A percentile compares a stretch with the other conserved stretches of the same genome.
Evolutionary conservation across 2,888 invertebrate genomes (phyloP).

Genomic region (Andrena fulva): DNA sequence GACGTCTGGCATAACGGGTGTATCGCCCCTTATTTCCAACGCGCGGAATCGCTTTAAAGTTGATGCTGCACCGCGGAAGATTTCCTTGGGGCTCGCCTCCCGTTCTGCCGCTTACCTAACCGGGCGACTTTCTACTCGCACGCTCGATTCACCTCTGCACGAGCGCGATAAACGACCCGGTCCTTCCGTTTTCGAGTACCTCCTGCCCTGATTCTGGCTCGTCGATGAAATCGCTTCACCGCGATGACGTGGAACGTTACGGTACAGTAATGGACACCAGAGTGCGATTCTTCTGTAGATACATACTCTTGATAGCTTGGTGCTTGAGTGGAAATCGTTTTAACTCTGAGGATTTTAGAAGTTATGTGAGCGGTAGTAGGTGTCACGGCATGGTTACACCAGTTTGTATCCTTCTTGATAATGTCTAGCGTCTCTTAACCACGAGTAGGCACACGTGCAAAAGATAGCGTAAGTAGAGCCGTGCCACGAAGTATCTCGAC

Average conservation of each 20-base stretch:
- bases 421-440: too few relatives aligned
- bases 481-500: neutral
- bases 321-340: neutral
- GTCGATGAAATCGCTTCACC: too few relatives aligned
- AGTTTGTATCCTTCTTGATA: neutral
- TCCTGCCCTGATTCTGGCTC: too few relatives aligned
- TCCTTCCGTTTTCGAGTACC: too few relatives aligned
- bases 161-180: too few relatives aligned
- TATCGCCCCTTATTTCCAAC: constrained; percentile 46
- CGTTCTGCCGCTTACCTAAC: constrained; percentile 13
- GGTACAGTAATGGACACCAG: neutral
- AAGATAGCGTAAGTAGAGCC: neutral
- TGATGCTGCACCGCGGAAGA: constrained; percentile 27
- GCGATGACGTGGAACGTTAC: neutral
- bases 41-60: constrained; percentile 27
- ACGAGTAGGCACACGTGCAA: too few relatives aligned
- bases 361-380: neutral
- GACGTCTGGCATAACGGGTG: constrained; percentile 40
- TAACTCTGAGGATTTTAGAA: too few relatives aligned
- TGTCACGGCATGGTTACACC: neutral
- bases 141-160: neutral
- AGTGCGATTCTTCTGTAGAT: neutral
- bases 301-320: neutral
- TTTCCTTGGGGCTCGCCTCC: constrained; percentile 29
- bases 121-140: constrained; percentile 11